A percentile compares a stretch with the other conserved stretches of the same genome.
Evolutionary conservation across 2,113 vertebrate species (phyloP).

Genomic region (Pyrgilauda ruficollis): DNA sequence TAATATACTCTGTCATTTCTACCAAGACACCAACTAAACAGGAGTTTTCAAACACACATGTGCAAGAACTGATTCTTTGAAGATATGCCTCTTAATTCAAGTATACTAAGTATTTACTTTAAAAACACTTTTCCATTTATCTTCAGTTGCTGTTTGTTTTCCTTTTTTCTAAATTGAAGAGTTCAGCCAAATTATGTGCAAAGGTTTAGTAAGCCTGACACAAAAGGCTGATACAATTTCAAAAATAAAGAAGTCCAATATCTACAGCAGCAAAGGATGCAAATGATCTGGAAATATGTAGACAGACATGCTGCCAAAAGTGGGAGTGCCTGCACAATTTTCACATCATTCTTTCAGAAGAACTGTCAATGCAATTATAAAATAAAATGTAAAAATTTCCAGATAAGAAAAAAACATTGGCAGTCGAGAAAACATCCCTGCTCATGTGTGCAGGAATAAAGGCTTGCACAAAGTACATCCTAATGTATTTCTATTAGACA

Average conservation of each 20-base stretch:
- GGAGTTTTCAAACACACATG: background rate
- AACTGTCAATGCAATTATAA: background rate
- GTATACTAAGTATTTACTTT: background rate
- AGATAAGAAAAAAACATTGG: background rate
- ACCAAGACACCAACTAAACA: background rate
- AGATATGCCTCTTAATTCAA: background rate
- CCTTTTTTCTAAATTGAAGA: background rate
- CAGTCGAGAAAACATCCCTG: background rate
- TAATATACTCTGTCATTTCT: background rate
- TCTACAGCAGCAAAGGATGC: background rate
- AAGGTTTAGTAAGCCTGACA: background rate
- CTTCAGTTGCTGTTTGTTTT: background rate
- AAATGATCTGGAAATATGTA: background rate
- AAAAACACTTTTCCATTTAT: background rate
- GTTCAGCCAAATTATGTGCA: background rate
- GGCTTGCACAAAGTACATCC: background rate
- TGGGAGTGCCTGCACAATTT: background rate
- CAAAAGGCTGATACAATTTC: background rate
- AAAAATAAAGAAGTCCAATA: background rate
- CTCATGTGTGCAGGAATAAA: background rate
- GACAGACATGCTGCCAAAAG: background rate
- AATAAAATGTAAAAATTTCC: background rate
- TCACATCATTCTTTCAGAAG: background rate
- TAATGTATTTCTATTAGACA: background rate
- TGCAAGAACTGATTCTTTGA: background rate